Evolutionary conservation across 1,140 invertebrate species (phyloP), one percentile per base, ranked within the genome.

Genomic region (Lithobius niger): DNA sequence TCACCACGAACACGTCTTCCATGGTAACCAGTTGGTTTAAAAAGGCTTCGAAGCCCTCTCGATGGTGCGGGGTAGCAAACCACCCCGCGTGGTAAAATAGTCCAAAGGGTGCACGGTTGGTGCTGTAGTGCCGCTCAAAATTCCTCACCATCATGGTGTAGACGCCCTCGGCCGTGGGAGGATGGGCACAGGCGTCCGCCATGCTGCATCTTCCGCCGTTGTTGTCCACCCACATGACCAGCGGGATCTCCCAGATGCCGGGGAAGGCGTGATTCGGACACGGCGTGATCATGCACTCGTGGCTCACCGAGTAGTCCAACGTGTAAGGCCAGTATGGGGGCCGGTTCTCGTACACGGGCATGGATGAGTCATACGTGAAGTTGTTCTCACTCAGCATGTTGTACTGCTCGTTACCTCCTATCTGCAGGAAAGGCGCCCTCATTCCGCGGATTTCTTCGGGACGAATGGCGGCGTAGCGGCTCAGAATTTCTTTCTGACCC

Each of bases 381-480:
- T 70, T 67, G 22, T 58, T 59, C 27, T 65, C 61, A 52, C 58
- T 62, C 21, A 67, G 45, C 65, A 68, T 67, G 49, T 64, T 62
- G 52, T 68, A 67, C 61, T 66, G 65, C 13, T 28, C 57, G 52
- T 67, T 67, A 10, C 66, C 45, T 69, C 68, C 72, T 73, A 82
- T 80, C 57, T 87, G 88, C 45, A 92, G 76, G 77, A 91, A 91
- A 10, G 88, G 88, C n/a, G 88, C 88, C 69, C 88, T 78, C 86
- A 92, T 90, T 64, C 88, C 88, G 67, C 84, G 76, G n/a, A 92
- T 80, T 66, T 91, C 87, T 64, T 88, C 84, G 22, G 86, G 68
- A 68, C 85, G 85, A 2, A 92, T 86, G 44, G 87, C 87, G 60
- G 86, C 88, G 64, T 90, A 92, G 10, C 10, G 24, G 3, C 3